Evolutionary conservation across 1,140 invertebrate genomes (phyloP).

Genomic region (Drosophila teissieri): DNA sequence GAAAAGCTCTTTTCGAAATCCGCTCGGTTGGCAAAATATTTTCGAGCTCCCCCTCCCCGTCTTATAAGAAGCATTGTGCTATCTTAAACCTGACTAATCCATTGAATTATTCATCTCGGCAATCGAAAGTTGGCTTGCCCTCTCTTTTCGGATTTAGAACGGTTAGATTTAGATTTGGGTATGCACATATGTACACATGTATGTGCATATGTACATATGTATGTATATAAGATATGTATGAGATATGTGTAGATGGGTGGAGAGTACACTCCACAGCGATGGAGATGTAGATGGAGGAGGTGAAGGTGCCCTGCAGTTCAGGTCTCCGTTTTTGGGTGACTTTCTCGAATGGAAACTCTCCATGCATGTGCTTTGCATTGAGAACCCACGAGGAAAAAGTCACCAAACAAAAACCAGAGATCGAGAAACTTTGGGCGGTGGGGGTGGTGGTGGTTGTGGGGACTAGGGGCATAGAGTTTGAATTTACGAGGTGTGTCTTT

Average conservation of each 20-base stretch:
- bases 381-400: conserved; percentile 4
- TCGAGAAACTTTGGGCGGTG: neutral
- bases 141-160: conserved; percentile 5
- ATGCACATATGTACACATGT: neutral
- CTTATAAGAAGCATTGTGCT: too few species aligned
- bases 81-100: conserved; percentile 3
- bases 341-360: neutral
- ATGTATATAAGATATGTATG: neutral
- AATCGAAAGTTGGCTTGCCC: conserved; percentile 9
- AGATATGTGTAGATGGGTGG: too few species aligned
- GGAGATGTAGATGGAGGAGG: neutral
- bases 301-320: conserved; percentile 3
- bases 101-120: conserved; percentile 8
- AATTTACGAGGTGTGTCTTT: neutral
- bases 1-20: neutral
- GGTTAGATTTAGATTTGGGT: neutral
- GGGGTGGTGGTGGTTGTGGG: neutral
- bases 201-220: neutral
- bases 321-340: conserved; percentile 9
- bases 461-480: neutral
- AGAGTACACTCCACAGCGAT: neutral
- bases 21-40: conserved; percentile 3
- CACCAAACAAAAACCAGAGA: neutral
- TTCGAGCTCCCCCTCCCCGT: neutral
- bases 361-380: too few species aligned